Percentiles rank a stretch among this genome's conserved stretches.
phyloP scores from a whole-genome alignment of 1,140 invertebrate genomes.

The Hylaeus anthracinus region DNA sequence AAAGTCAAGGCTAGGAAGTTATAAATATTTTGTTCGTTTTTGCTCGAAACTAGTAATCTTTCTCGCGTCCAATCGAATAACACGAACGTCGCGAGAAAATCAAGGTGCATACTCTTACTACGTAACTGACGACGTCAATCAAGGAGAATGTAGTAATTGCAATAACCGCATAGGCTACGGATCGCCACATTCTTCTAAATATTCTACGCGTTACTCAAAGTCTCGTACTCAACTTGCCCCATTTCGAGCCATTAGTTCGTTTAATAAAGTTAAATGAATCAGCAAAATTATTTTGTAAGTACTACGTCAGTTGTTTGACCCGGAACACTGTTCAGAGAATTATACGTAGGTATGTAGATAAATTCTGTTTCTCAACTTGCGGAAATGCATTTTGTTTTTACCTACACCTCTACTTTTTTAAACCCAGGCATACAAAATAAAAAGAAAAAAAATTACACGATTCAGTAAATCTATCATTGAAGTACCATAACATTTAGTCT shows the following conservation, averaged over 20 bases:
- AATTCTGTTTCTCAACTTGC: too few species aligned
- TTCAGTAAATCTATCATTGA: too few species aligned
- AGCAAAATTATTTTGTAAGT: too few species aligned
- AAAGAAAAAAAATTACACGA: too few species aligned
- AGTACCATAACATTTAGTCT: too few species aligned
- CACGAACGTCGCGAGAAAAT: conserved; percentile 11
- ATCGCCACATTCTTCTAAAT: not conserved
- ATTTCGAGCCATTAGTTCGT: not conserved
- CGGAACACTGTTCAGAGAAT: too few species aligned
- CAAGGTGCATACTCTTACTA: conserved; percentile 32
- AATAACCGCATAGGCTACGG: not conserved
- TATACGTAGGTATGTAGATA: too few species aligned
- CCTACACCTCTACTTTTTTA: too few species aligned
- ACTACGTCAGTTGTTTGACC: too few species aligned
- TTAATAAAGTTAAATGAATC: not conserved
- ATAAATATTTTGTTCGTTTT: not conserved
- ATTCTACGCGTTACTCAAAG: not conserved
- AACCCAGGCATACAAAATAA: too few species aligned
- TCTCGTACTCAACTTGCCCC: not conserved
- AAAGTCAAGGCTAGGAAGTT: not conserved
- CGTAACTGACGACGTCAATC: conserved; percentile 44
- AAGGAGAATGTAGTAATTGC: conserved; percentile 44
- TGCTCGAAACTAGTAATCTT: not conserved
- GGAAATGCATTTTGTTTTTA: too few species aligned
- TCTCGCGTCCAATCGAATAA: not conserved